Evolutionary conservation across 2,888 invertebrate genomes (phyloP).

Genomic region (Abrostola tripartita): DNA sequence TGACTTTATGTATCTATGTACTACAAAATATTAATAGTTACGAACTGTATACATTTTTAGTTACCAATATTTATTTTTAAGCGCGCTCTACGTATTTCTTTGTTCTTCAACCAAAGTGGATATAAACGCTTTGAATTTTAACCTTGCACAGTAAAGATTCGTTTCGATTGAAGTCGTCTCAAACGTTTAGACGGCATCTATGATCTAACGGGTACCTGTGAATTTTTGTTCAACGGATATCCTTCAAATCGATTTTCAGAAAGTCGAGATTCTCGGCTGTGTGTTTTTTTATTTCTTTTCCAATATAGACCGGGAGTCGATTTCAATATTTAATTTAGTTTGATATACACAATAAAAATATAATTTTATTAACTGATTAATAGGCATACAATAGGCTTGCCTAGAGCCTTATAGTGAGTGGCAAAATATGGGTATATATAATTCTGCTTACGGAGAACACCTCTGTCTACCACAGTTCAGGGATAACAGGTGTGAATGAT

Average conservation of each 20-base stretch:
- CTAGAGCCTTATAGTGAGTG: too few relatives aligned
- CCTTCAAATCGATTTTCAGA: slow-evolving; percentile 35
- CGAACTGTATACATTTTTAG: too few relatives aligned
- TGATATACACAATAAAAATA: background rate
- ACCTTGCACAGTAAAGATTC: slow-evolving; percentile 14
- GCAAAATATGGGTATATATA: too few relatives aligned
- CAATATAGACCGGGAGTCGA: slow-evolving; percentile 30
- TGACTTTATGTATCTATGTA: too few relatives aligned
- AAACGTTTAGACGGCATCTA: slow-evolving; percentile 4
- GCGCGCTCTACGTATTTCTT: background rate
- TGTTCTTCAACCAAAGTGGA: background rate
- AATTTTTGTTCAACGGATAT: slow-evolving; percentile 41
- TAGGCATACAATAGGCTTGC: too few relatives aligned
- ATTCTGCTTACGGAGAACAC: too few relatives aligned
- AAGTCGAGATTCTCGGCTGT: slow-evolving; percentile 32
- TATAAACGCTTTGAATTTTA: slow-evolving; percentile 12
- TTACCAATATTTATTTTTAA: background rate
- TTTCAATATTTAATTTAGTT: background rate
- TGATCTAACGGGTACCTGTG: slow-evolving; percentile 12
- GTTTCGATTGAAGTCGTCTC: slow-evolving; percentile 19
- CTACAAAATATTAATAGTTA: too few relatives aligned
- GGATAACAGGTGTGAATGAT: too few relatives aligned
- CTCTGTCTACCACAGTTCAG: too few relatives aligned
- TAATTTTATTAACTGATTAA: too few relatives aligned
- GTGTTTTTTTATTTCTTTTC: slow-evolving; percentile 27